Conservation (phyloP, 2,797 vertebrate species). For the Smutsia temminckii region DNA sequence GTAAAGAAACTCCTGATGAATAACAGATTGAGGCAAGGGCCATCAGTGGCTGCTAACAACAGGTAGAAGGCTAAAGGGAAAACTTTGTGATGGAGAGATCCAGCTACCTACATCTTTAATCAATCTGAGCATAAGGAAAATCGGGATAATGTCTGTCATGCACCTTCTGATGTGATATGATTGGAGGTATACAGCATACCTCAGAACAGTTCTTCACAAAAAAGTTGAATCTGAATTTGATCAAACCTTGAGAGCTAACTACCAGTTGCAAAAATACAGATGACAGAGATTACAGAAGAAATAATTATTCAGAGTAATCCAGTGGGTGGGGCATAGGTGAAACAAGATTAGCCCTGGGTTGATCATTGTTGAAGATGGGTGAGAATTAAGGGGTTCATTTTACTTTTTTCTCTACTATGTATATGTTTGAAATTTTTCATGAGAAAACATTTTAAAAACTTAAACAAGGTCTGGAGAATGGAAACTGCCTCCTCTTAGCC, state of each 20-base stretch:
- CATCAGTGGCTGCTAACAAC: slow-evolving; percentile 24
- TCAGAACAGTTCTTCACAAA: slow-evolving; percentile 36
- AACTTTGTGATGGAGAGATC: slow-evolving; percentile 13
- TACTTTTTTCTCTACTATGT: slow-evolving; percentile 1
- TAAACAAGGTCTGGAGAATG: background rate
- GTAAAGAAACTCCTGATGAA: slow-evolving; percentile 45
- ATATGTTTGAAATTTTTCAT: slow-evolving; percentile 18
- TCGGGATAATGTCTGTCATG: background rate
- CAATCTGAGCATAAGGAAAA: slow-evolving; percentile 32
- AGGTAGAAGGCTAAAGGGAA: background rate
- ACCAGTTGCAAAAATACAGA: slow-evolving; percentile 33
- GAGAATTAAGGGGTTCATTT: background rate
- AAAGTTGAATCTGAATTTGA: slow-evolving; percentile 20
- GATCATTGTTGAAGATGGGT: background rate
- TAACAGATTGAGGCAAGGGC: slow-evolving; percentile 15
- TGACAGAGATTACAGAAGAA: slow-evolving; percentile 13
- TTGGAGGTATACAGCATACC: background rate
- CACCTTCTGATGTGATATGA: background rate
- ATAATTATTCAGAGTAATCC: slow-evolving; percentile 41
- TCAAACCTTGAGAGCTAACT: background rate
- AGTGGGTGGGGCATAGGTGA: background rate
- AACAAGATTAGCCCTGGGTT: slow-evolving; percentile 16
- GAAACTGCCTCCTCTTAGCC: slow-evolving; percentile 15
- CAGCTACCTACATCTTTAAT: slow-evolving; percentile 33
- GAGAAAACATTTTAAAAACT: slow-evolving; percentile 14